Percentiles rank a stretch among this genome's conserved stretches.
phyloP scores from a whole-genome alignment of 1,140 invertebrate genomes.

The Monochamus saltuarius region DNA sequence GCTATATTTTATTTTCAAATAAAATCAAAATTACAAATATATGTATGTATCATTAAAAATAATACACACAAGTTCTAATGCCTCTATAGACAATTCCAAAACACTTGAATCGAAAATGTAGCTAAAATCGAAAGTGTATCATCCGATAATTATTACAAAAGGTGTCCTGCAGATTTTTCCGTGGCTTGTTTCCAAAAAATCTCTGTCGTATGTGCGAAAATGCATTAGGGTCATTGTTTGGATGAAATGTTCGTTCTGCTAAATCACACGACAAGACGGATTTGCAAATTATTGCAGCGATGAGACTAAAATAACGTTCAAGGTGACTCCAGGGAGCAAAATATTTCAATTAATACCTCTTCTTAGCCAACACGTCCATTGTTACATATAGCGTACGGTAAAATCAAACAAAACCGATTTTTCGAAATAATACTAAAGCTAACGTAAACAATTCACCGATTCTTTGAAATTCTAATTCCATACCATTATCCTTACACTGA shows the following conservation, averaged over 20 bases:
- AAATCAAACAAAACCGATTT: neutral
- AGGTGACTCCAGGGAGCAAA: slow-evolving; percentile 1
- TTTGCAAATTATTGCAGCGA: slow-evolving; percentile 7
- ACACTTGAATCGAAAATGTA: too few species aligned
- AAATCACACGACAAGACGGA: slow-evolving; percentile 10
- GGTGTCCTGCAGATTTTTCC: too few species aligned
- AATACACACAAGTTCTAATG: too few species aligned
- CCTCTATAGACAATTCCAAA: too few species aligned
- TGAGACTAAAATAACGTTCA: slow-evolving; percentile 9
- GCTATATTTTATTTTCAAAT: too few species aligned
- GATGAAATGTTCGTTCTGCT: slow-evolving; percentile 3
- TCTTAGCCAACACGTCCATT: neutral
- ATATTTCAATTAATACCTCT: slow-evolving; percentile 13
- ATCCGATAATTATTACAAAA: too few species aligned
- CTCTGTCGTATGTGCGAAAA: neutral
- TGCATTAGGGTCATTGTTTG: slow-evolving; percentile 2
- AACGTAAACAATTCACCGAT: neutral
- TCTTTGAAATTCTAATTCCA: neutral
- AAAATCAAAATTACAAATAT: too few species aligned
- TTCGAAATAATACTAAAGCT: neutral
- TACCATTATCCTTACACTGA: neutral
- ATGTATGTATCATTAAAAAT: too few species aligned
- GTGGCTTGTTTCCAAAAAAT: slow-evolving; percentile 8
- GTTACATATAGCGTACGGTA: too few species aligned
- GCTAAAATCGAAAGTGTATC: too few species aligned